These are phyloP conservation scores for Lepidothrix coronata DNA, from an alignment of 2,113 vertebrate species.

Conservation along the genomic window DNA sequence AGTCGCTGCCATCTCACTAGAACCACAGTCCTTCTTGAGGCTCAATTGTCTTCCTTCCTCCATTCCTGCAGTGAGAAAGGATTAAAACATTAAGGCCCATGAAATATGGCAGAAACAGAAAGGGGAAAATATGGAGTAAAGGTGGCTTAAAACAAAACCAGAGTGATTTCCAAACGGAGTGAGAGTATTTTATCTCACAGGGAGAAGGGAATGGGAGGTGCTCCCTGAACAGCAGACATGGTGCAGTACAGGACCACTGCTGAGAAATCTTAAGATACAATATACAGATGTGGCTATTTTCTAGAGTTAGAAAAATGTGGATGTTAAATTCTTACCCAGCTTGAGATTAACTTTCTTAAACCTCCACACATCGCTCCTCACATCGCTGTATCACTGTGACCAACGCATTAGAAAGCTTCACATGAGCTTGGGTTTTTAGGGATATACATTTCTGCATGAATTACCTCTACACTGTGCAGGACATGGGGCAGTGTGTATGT, in stretches of 20 bases:
- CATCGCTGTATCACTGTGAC: neutral
- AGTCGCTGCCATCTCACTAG: neutral
- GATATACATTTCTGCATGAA: neutral
- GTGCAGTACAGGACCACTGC: neutral
- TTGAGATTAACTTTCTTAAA: neutral
- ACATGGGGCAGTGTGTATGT: rapidly evolving
- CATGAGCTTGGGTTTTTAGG: neutral
- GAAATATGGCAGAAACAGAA: neutral
- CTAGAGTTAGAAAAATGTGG: neutral
- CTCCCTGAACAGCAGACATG: neutral
- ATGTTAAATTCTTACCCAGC: neutral
- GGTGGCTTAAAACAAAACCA: neutral
- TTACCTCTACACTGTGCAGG: neutral
- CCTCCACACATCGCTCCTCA: neutral
- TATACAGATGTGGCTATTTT: rapidly evolving
- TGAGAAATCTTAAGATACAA: neutral
- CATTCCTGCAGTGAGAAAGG: conserved; percentile 53
- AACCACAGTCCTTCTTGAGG: neutral
- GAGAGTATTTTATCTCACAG: neutral
- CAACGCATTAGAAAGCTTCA: neutral
- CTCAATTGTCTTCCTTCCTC: neutral
- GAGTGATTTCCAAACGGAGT: neutral
- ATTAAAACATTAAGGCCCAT: conserved; percentile 11
- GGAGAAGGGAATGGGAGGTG: neutral
- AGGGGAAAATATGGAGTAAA: neutral